These are phyloP conservation scores for Montipora cactus DNA, from an alignment of 64 coral and sea anemone species.

Conservation along the genomic window DNA sequence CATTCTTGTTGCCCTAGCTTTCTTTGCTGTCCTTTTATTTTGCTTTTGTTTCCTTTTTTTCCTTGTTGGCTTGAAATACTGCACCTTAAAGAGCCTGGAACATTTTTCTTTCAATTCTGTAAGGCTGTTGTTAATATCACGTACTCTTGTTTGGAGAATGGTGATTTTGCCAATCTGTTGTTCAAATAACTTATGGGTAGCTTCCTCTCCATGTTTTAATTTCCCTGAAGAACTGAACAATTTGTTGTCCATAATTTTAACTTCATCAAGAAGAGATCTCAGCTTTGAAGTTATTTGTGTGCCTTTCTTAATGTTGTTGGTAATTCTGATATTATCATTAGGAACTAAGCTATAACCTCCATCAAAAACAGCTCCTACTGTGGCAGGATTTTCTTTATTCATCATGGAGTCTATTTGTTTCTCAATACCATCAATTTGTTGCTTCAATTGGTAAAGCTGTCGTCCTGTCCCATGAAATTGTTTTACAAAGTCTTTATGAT, in stretches of 20 bases:
- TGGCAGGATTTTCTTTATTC: slow-evolving; percentile 67
- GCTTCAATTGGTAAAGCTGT: slow-evolving; percentile 35
- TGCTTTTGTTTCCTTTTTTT: too few species aligned
- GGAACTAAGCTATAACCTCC: slow-evolving; percentile 51
- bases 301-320: background rate
- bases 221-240: slow-evolving; percentile 64
- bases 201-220: slow-evolving; percentile 61
- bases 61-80: slow-evolving; percentile 32
- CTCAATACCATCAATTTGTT: slow-evolving; percentile 60
- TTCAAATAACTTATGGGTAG: slow-evolving; percentile 68
- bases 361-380: slow-evolving; percentile 72
- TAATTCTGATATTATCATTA: slow-evolving; percentile 25
- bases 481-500: too few species aligned
- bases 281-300: slow-evolving; percentile 56
- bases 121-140: slow-evolving; percentile 47
- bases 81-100: background rate
- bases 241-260: slow-evolving; percentile 63
- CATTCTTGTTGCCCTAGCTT: too few species aligned
- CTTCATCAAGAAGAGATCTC: slow-evolving; percentile 40
- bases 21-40: too few species aligned
- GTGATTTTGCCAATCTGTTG: slow-evolving; percentile 62
- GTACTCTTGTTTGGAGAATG: slow-evolving; percentile 74
- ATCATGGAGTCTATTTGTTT: slow-evolving; percentile 69
- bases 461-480: slow-evolving; percentile 31
- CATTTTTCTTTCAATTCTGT: slow-evolving; percentile 3